Base-by-base conservation (phyloP, 2,888 invertebrate genomes). In the Rugalucina vietnamica region DNA sequence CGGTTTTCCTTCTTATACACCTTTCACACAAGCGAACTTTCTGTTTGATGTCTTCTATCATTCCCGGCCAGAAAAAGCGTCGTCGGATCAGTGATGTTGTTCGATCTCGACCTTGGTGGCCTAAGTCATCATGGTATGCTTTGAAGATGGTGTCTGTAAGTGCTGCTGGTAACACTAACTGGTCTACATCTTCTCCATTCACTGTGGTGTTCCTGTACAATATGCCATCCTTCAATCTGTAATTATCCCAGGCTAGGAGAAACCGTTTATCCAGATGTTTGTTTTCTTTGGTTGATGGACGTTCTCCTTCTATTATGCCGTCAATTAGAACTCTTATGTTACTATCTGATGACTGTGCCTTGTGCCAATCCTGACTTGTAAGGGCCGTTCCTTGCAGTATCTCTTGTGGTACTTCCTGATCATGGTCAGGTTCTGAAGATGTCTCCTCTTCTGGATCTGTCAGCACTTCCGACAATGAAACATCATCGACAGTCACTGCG, bases 11-110 rank as follows among this genome's bases (percentile, higher is more conserved):
- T 24, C 71, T 12, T 21, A 79, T n/a, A 60, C 79, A 79, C 18
- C 71, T 77, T 32, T n/a, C 21, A 75, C 79, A 79, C 0, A 69
- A 4, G 18, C 71, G 36, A 0, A 75, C 39, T 24, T 57, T 36
- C 2, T 34, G 39, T 24, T 54, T 36, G 3, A 78, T 74, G 24
- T 82, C 74, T 24, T 21, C 43, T 24, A 36, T 39, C 49, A 81
- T 32, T 12, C 65, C 73, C 3, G 81, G 81, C 77, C 81, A 81
- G 36, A 70, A 73, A 82, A 82, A n/a, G 18, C 75, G 18, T 10
- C 60, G 70, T 27, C 70, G 72, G 29, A 75, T 29, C 29, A 60
- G 29, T 5, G 60, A 60, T 8, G 54, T 54, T 60, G 60, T 60
- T 8, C 60, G 29, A 27, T 60, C 60, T 29, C 60, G 60, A 27